Evolutionary conservation across 1,140 invertebrate genomes (phyloP).

Genomic region (Chionoecetes opilio): DNA sequence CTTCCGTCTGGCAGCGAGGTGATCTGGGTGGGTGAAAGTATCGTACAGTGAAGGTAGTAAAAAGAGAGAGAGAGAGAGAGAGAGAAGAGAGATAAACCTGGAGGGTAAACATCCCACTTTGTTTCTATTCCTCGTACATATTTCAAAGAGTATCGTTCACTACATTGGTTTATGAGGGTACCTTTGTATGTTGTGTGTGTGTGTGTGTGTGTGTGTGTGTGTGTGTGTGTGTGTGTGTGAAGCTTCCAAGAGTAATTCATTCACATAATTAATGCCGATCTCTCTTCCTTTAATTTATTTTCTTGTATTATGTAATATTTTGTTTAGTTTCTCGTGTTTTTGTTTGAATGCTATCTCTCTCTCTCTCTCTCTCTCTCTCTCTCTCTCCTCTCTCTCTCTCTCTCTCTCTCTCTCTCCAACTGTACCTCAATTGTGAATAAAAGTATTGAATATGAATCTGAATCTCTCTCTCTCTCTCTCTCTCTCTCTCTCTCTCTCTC

Average conservation of each 20-base stretch:
- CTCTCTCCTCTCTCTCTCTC: too few species aligned
- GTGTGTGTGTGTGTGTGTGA: neutral
- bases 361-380: constrained; percentile 22
- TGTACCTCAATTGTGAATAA: too few species aligned
- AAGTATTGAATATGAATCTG: too few species aligned
- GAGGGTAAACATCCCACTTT: neutral
- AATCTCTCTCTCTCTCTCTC: too few species aligned
- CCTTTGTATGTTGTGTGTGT: neutral
- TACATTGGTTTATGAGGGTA: neutral
- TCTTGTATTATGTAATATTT: neutral
- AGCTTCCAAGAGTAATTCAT: too few species aligned
- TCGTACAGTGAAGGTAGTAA: neutral
- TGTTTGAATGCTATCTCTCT: neutral
- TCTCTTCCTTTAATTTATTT: neutral
- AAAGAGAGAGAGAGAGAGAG: constrained; percentile 8
- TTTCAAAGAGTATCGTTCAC: constrained; percentile 17
- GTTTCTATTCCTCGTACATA: neutral
- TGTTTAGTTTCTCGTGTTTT: neutral
- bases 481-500: too few species aligned
- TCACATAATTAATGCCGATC: neutral
- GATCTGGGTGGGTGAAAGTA: neutral
- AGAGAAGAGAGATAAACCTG: neutral
- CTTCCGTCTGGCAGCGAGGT: neutral
- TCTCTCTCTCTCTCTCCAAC: too few species aligned
- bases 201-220: constrained; percentile 9